A percentile compares a stretch with the other conserved stretches of the same genome.
Evolutionary conservation across 2,888 invertebrate species (phyloP).

Genomic region (Phyllotreta cruciferae): DNA sequence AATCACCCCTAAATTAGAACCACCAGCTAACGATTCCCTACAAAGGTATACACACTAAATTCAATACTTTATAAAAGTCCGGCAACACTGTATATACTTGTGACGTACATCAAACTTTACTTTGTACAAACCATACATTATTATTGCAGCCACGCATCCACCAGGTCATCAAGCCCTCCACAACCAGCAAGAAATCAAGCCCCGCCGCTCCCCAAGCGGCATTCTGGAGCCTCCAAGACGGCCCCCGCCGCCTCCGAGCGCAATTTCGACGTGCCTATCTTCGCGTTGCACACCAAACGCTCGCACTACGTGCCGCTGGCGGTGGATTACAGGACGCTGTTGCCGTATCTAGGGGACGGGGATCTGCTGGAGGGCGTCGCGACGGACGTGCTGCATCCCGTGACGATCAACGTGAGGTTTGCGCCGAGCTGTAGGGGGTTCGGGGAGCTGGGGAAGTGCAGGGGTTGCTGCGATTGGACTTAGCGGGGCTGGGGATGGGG

Average conservation of each 20-base stretch:
- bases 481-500: slow-evolving; percentile 33
- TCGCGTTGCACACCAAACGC: slow-evolving; percentile 88
- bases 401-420: slow-evolving; percentile 90
- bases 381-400: slow-evolving; percentile 77
- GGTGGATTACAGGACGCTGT: slow-evolving; percentile 75
- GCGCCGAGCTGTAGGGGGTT: slow-evolving; percentile 48
- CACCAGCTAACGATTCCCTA: slow-evolving; percentile 40
- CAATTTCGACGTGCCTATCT: slow-evolving; percentile 78
- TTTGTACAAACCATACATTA: no score
- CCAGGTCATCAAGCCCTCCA: no score
- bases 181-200: no score
- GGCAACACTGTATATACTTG: no score
- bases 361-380: slow-evolving; percentile 67
- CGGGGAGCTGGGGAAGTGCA: slow-evolving; percentile 32
- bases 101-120: no score
- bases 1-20: slow-evolving; percentile 40
- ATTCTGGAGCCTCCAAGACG: no score
- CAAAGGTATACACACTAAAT: slow-evolving; percentile 44
- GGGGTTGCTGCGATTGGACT: no score
- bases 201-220: no score
- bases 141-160: no score
- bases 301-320: slow-evolving; percentile 88
- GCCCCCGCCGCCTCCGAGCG: slow-evolving; percentile 40
- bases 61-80: no score
- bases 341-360: slow-evolving; percentile 72